Evolutionary conservation across 2,797 vertebrate genomes (phyloP).

Genomic region (Myripristis jacobus): DNA sequence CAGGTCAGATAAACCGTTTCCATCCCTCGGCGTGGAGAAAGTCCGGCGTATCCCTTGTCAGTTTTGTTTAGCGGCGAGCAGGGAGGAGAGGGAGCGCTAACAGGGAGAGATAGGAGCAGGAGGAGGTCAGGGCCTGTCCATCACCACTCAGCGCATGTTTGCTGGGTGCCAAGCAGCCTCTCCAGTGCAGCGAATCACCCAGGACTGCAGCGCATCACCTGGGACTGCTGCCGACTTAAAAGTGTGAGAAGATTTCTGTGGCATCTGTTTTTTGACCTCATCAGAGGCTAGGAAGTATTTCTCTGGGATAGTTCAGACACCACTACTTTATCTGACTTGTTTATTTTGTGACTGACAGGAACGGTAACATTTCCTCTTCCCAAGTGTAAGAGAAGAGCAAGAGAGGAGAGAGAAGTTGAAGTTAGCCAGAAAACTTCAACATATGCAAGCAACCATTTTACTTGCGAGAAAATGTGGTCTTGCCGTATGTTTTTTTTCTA

Average conservation of each 20-base stretch:
- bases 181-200: slow-evolving; percentile 47
- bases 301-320: slow-evolving; percentile 44
- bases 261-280: slow-evolving; percentile 42
- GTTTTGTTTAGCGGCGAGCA: slow-evolving; percentile 62
- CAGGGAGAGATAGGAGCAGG: slow-evolving; percentile 70
- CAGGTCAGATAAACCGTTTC: slow-evolving; percentile 45
- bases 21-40: slow-evolving; percentile 36
- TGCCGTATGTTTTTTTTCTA: background rate
- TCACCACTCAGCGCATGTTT: slow-evolving; percentile 68
- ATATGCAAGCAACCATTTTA: slow-evolving; percentile 11
- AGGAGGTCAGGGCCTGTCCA: slow-evolving; percentile 70
- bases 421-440: slow-evolving; percentile 23
- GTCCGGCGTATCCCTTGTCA: slow-evolving; percentile 62
- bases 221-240: slow-evolving; percentile 49
- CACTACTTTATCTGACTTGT: slow-evolving; percentile 46
- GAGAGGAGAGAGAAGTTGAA: slow-evolving; percentile 38
- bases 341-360: slow-evolving; percentile 58
- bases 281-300: slow-evolving; percentile 46
- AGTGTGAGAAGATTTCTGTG: slow-evolving; percentile 44
- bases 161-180: slow-evolving; percentile 47
- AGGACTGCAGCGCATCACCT: too few relatives aligned
- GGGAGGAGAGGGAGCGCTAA: slow-evolving; percentile 63
- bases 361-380: slow-evolving; percentile 56
- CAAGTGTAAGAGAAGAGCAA: slow-evolving; percentile 49
- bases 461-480: background rate